phyloP scores from a whole-genome alignment of 1,140 invertebrate species.

The Oedothorax gibbosus region DNA sequence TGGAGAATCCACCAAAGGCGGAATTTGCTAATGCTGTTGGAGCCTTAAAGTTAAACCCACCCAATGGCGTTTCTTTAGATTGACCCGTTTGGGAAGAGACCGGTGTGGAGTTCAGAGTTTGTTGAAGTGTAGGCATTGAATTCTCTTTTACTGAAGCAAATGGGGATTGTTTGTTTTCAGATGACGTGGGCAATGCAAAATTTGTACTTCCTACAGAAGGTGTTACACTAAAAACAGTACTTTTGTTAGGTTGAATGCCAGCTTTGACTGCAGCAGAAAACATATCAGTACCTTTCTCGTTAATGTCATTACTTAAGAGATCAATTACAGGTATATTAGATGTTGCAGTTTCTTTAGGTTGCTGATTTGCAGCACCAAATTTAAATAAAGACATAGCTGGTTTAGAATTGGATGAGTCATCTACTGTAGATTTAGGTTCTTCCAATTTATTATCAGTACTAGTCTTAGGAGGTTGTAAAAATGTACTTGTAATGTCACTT shows the following conservation, averaged over 20 bases:
- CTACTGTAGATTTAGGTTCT: not conserved
- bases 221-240: not conserved
- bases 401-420: slow-evolving; percentile 2
- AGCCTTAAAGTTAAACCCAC: slow-evolving; percentile 15
- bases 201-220: not conserved
- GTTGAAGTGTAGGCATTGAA: not conserved
- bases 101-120: too few relatives aligned
- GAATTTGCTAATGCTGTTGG: not conserved
- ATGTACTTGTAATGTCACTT: not conserved
- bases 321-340: slow-evolving; percentile 10
- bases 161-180: not conserved
- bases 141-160: not conserved
- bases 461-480: too few relatives aligned
- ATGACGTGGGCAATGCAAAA: not conserved
- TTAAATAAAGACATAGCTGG: slow-evolving; percentile 12
- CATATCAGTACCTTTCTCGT: not conserved
- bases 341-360: not conserved
- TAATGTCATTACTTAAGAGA: not conserved
- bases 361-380: not conserved
- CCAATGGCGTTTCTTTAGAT: not conserved
- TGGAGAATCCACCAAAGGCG: not conserved
- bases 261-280: too few relatives aligned
- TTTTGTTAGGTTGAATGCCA: not conserved
- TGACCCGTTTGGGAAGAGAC: not conserved
- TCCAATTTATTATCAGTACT: not conserved